These are phyloP conservation scores for Nephrotoma flavescens DNA, from an alignment of 2,888 invertebrate species.

Conservation along the genomic window DNA sequence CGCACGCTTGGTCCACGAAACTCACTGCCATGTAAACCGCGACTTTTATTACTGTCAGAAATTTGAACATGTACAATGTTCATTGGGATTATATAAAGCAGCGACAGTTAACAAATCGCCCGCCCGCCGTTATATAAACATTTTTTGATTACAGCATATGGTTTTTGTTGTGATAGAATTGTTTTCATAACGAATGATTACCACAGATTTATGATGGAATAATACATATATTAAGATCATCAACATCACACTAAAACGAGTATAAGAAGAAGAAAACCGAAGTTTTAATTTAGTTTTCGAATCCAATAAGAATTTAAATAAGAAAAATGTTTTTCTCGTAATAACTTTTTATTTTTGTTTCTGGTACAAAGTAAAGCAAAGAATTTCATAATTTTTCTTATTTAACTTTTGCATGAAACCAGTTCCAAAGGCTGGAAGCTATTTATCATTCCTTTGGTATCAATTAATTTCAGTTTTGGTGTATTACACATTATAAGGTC, in stretches of 20 bases:
- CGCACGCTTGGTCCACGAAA: background rate
- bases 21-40: background rate
- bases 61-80: background rate
- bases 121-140: background rate
- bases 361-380: background rate
- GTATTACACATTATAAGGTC: background rate
- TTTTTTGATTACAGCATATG: background rate
- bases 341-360: background rate
- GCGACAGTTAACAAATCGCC: background rate
- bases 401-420: background rate
- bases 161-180: background rate
- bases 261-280: background rate
- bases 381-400: background rate
- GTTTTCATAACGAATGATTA: background rate
- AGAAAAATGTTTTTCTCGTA: background rate
- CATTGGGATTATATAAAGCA: background rate
- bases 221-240: background rate
- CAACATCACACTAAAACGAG: background rate
- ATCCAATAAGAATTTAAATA: background rate
- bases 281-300: background rate
- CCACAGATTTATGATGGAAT: background rate
- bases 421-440: background rate
- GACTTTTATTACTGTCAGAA: background rate
- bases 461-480: background rate
- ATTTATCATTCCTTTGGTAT: background rate